phyloP scores from a whole-genome alignment of 2,797 vertebrate species.

The Artibeus lituratus region DNA sequence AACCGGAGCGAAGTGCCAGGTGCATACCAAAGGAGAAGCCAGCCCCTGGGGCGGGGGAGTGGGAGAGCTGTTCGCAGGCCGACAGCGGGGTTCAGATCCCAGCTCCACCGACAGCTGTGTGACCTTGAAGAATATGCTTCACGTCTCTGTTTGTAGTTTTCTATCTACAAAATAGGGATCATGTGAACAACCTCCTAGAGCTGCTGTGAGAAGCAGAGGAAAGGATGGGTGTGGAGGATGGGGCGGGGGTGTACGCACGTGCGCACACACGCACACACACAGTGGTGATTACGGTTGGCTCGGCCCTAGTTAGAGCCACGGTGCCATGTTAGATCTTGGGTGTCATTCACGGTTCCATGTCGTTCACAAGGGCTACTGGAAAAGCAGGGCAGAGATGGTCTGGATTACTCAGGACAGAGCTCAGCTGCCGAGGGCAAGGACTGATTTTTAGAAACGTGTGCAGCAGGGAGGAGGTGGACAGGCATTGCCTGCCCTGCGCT shows the following conservation, averaged over 20 bases:
- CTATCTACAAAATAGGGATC: background rate
- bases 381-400: background rate
- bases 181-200: background rate
- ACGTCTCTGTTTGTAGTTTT: background rate
- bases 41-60: background rate
- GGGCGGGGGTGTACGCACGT: too few relatives aligned
- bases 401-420: background rate
- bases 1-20: background rate
- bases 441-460: background rate
- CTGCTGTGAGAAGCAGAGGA: background rate
- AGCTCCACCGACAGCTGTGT: background rate
- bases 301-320: background rate
- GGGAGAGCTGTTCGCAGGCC: background rate
- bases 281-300: too few relatives aligned
- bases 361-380: background rate
- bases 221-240: background rate
- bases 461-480: background rate
- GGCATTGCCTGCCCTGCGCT: background rate
- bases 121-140: background rate
- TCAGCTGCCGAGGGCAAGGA: background rate
- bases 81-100: background rate
- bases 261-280: rapidly evolving
- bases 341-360: background rate
- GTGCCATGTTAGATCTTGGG: background rate
- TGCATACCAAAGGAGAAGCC: background rate